A percentile compares a stretch with the other conserved stretches of the same genome.
phyloP scores from a whole-genome alignment of 2,888 invertebrate species.

The Druceiella hillmani region DNA sequence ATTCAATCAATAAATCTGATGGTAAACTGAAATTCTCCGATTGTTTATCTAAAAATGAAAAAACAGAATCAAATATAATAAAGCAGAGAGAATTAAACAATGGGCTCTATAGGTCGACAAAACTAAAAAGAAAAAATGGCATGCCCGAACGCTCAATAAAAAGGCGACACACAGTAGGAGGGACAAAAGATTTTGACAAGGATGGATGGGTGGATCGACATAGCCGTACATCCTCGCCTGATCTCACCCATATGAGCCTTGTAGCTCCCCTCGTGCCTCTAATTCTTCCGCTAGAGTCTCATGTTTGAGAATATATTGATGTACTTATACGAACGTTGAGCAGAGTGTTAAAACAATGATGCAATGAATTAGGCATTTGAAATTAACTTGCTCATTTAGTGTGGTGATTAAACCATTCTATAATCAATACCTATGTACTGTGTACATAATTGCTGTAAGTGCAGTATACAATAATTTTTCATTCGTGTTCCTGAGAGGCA shows the following conservation, averaged over 20 bases:
- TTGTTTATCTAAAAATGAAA: slow-evolving; percentile 62
- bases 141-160: slow-evolving; percentile 80
- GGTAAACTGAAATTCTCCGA: slow-evolving; percentile 54
- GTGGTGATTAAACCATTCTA: too few species aligned
- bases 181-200: slow-evolving; percentile 77
- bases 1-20: slow-evolving; percentile 39
- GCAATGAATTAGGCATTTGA: too few species aligned
- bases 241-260: slow-evolving; percentile 41
- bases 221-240: slow-evolving; percentile 56
- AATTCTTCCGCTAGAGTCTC: slow-evolving; percentile 37
- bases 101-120: slow-evolving; percentile 51
- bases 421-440: too few species aligned
- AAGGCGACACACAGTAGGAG: slow-evolving; percentile 87
- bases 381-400: too few species aligned
- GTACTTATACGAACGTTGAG: too few species aligned
- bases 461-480: too few species aligned
- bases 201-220: slow-evolving; percentile 56
- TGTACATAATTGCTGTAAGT: too few species aligned
- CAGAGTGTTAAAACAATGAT: too few species aligned
- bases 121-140: slow-evolving; percentile 69
- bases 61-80: slow-evolving; percentile 65
- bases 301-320: too few species aligned
- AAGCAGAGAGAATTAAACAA: slow-evolving; percentile 53
- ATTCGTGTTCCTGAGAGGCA: too few species aligned
- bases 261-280: slow-evolving; percentile 34